phyloP scores from a whole-genome alignment of 2,797 vertebrate species.

The Rhincodon typus region DNA sequence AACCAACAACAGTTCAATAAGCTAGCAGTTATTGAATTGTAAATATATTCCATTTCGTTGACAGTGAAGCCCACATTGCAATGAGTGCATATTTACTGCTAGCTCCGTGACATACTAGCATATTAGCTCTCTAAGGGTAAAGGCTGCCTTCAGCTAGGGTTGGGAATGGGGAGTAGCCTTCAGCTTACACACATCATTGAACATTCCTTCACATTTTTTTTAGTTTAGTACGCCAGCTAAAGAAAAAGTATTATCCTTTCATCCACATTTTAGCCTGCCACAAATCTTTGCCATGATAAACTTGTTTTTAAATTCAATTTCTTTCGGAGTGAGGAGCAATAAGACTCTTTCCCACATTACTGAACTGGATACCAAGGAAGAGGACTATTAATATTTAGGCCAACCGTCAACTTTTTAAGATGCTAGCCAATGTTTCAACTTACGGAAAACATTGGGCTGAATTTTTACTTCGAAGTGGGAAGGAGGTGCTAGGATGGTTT shows the following conservation, averaged over 20 bases:
- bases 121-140: not conserved
- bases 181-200: not conserved
- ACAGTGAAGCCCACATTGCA: not conserved
- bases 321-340: not conserved
- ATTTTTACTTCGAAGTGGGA: no score
- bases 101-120: not conserved
- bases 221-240: not conserved
- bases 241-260: not conserved
- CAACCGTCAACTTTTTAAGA: not conserved
- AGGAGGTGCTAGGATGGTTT: no score
- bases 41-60: not conserved
- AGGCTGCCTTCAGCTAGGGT: not conserved
- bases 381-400: no score
- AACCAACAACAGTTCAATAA: no score
- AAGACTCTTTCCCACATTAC: not conserved
- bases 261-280: no score
- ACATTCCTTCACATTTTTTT: not conserved
- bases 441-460: no score
- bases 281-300: not conserved
- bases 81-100: not conserved
- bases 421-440: not conserved
- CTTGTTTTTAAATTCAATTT: not conserved
- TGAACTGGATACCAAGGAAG: no score
- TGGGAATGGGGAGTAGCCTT: not conserved
- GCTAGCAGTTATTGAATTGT: no score